These are phyloP conservation scores for Cololabis saira DNA, from an alignment of 2,113 vertebrate genomes.

Conservation along the genomic window DNA sequence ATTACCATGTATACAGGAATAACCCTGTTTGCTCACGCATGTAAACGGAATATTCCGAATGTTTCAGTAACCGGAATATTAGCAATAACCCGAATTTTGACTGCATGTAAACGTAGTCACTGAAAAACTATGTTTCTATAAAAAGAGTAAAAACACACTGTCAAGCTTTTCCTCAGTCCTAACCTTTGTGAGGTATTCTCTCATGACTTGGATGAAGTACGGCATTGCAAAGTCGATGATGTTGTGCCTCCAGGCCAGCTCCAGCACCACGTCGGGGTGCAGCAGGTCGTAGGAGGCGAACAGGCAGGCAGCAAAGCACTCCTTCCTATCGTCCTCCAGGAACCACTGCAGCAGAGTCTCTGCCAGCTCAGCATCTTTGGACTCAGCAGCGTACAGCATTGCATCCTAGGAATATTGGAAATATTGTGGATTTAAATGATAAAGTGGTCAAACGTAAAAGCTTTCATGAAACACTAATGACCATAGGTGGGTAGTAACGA, in stretches of 20 bases:
- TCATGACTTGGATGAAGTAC: conserved; percentile 93
- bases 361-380: conserved; percentile 86
- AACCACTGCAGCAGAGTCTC: conserved; percentile 92
- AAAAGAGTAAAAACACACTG: not conserved
- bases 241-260: conserved; percentile 90
- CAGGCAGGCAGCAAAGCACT: conserved; percentile 90
- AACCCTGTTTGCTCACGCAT: too few species aligned
- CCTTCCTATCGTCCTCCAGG: conserved; percentile 87
- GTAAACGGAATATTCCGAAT: too few species aligned
- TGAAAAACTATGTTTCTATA: not conserved
- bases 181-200: conserved; percentile 90
- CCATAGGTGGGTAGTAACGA: too few species aligned
- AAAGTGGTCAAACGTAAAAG: not conserved
- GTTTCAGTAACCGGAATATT: too few species aligned
- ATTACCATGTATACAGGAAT: too few species aligned
- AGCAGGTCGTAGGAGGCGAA: conserved; percentile 90
- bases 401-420: conserved; percentile 81
- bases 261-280: conserved; percentile 88
- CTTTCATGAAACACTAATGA: not conserved
- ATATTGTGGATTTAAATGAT: not conserved
- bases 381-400: conserved; percentile 91
- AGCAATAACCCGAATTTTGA: too few species aligned
- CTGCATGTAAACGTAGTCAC: too few species aligned
- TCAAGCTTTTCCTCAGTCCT: conserved; percentile 41
- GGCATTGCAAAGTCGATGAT: conserved; percentile 92